Evolutionary conservation across 2,888 invertebrate genomes (phyloP).

Genomic region (Campoplex nolae): DNA sequence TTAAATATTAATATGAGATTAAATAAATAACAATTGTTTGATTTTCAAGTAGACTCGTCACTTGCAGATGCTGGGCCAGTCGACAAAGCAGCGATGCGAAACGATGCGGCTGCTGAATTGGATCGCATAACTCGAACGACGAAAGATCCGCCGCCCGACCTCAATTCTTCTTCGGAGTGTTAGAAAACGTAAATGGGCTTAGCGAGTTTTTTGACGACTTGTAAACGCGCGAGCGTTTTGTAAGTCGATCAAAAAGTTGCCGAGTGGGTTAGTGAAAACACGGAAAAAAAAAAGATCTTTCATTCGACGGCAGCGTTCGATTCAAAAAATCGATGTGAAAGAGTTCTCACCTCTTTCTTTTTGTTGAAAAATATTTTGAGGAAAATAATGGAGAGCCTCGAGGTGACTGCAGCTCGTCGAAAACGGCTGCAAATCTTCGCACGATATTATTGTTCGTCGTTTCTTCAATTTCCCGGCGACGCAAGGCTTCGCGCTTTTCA

Average conservation of each 20-base stretch:
- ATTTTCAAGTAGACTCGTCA: slow-evolving; percentile 45
- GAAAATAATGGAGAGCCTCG: background rate
- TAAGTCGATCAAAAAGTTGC: slow-evolving; percentile 9
- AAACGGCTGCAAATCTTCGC: slow-evolving; percentile 38
- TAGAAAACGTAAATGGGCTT: slow-evolving; percentile 14
- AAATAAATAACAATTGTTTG: background rate
- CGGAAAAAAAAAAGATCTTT: slow-evolving; percentile 3
- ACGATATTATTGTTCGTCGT: slow-evolving; percentile 24
- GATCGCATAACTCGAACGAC: slow-evolving; percentile 94
- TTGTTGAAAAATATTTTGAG: background rate
- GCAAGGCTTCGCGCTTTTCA: slow-evolving; percentile 51
- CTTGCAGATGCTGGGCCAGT: slow-evolving; percentile 84
- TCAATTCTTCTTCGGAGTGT: slow-evolving; percentile 75
- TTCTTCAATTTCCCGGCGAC: slow-evolving; percentile 45
- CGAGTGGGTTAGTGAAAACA: slow-evolving; percentile 1
- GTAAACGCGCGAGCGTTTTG: slow-evolving; percentile 33
- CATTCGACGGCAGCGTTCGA: slow-evolving; percentile 40
- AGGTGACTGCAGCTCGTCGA: slow-evolving; percentile 22
- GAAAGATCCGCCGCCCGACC: slow-evolving; percentile 84
- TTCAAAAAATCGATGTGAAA: slow-evolving; percentile 20
- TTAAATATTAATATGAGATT: background rate
- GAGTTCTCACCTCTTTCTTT: slow-evolving; percentile 1
- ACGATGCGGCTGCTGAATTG: slow-evolving; percentile 96
- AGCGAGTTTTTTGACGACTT: slow-evolving; percentile 39
- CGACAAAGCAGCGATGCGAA: slow-evolving; percentile 91